Percentiles rank a stretch among this genome's conserved stretches.
Conservation (phyloP, 1,140 invertebrate genomes). For the Drosophila tristis region DNA sequence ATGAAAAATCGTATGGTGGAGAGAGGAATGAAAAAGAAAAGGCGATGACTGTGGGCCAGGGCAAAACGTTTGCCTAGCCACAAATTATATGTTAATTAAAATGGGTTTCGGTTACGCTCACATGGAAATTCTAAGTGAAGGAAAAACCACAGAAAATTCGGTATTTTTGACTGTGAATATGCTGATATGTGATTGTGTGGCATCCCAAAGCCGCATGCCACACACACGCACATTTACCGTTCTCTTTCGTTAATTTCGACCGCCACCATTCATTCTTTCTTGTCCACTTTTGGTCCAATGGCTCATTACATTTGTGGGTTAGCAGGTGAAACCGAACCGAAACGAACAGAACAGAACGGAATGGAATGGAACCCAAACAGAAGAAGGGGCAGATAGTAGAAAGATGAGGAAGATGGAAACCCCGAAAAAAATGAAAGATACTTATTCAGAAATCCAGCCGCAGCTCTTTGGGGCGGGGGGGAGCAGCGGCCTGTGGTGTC, state of each 20-base stretch:
- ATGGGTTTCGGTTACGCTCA: slow-evolving; percentile 53
- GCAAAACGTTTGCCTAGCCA: slow-evolving; percentile 49
- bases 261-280: slow-evolving; percentile 22
- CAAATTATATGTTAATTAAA: slow-evolving; percentile 77
- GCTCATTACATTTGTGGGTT: slow-evolving; percentile 80
- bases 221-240: slow-evolving; percentile 75
- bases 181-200: not conserved
- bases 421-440: slow-evolving; percentile 33
- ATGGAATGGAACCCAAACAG: not conserved
- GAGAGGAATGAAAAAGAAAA: slow-evolving; percentile 17
- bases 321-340: slow-evolving; percentile 69
- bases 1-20: slow-evolving; percentile 16
- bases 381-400: not conserved
- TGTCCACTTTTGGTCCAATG: slow-evolving; percentile 68
- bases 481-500: slow-evolving; percentile 22
- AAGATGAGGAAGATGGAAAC: slow-evolving; percentile 3
- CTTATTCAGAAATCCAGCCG: slow-evolving; percentile 29
- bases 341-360: slow-evolving; percentile 37
- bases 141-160: slow-evolving; percentile 55
- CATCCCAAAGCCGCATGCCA: slow-evolving; percentile 60
- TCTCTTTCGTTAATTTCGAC: slow-evolving; percentile 27
- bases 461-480: slow-evolving; percentile 3
- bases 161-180: slow-evolving; percentile 10
- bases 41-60: slow-evolving; percentile 7
- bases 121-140: slow-evolving; percentile 67